Evolutionary conservation across 2,113 vertebrate genomes (phyloP).

Genomic region (Formicarius rufipectus): DNA sequence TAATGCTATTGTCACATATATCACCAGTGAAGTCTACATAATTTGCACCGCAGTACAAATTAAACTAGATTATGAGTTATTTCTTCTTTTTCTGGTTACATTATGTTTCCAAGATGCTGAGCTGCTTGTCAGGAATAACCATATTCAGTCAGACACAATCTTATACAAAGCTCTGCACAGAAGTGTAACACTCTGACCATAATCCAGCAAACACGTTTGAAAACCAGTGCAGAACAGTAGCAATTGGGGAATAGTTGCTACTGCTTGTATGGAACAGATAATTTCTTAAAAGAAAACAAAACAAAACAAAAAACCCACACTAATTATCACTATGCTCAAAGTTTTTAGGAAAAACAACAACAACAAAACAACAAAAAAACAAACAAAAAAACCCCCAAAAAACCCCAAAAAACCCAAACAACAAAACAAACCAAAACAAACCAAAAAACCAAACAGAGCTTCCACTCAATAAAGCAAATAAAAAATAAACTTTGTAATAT

Average conservation of each 20-base stretch:
- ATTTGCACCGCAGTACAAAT: neutral
- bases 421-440: no score
- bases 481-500: neutral
- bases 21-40: neutral
- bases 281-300: neutral
- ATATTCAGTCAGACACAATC: neutral
- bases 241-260: neutral
- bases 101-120: neutral
- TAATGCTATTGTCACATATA: neutral
- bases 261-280: neutral
- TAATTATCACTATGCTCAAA: neutral
- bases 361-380: no score
- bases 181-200: neutral
- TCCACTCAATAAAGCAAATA: neutral
- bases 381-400: no score
- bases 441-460: neutral
- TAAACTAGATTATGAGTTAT: neutral
- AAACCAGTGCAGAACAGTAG: neutral
- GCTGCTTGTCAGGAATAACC: neutral
- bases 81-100: neutral
- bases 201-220: neutral
- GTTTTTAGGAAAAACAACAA: neutral
- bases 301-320: no score
- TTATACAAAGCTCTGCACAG: neutral
- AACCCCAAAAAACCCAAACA: no score